These are phyloP conservation scores for Scaeva pyrastri DNA, from an alignment of 2,888 invertebrate species.

Conservation along the genomic window DNA sequence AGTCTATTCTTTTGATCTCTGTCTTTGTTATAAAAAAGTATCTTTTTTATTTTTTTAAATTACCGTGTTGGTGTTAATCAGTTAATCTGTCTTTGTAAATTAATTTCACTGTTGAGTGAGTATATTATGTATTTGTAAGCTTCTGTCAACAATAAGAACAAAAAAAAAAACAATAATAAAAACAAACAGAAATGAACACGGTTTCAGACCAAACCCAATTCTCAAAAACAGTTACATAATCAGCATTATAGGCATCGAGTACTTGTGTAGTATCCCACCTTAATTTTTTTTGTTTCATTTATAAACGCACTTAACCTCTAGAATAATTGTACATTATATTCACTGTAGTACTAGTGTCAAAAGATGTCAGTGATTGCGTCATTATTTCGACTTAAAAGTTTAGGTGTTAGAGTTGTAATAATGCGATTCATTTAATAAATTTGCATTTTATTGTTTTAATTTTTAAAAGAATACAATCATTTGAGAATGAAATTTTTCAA, in stretches of 20 bases:
- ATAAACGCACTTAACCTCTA: slow-evolving; percentile 62
- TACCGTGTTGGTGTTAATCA: slow-evolving; percentile 52
- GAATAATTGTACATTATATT: slow-evolving; percentile 54
- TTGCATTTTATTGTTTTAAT: too few relatives aligned
- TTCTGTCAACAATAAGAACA: background rate
- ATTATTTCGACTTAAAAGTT: slow-evolving; percentile 4
- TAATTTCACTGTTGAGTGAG: slow-evolving; percentile 60
- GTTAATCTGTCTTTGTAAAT: slow-evolving; percentile 53
- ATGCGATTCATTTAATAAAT: background rate
- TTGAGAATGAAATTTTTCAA: too few relatives aligned
- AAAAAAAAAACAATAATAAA: background rate
- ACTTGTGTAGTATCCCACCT: slow-evolving; percentile 54
- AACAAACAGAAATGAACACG: background rate
- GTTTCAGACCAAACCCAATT: slow-evolving; percentile 6
- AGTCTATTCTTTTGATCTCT: background rate
- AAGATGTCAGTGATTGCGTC: slow-evolving; percentile 56
- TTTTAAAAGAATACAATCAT: too few relatives aligned
- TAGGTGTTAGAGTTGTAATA: background rate
- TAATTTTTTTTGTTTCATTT: slow-evolving; percentile 31
- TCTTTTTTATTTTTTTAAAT: background rate
- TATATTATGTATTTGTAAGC: slow-evolving; percentile 55
- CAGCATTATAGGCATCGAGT: slow-evolving; percentile 27
- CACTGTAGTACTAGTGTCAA: slow-evolving; percentile 41
- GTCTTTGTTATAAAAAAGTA: background rate
- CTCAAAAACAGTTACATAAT: slow-evolving; percentile 48